Conservation (phyloP, 2,797 vertebrate genomes). For the Columba guinea region DNA sequence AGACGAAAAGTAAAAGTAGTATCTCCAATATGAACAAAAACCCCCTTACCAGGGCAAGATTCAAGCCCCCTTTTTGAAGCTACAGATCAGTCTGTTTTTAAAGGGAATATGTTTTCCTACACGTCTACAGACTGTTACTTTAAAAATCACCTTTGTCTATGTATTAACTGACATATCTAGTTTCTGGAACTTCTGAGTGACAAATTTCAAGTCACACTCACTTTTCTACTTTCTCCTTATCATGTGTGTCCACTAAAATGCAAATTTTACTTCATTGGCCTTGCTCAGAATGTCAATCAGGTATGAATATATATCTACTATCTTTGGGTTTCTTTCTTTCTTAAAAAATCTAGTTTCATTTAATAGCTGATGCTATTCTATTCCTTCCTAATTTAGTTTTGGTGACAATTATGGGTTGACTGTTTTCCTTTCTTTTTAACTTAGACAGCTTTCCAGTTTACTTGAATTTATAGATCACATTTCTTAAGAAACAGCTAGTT, state of each 20-base stretch:
- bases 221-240: background rate
- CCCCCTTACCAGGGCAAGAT: background rate
- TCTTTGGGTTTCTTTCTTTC: background rate
- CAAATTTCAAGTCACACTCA: background rate
- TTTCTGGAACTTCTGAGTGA: background rate
- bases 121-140: background rate
- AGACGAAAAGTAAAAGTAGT: background rate
- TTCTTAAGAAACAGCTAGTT: background rate
- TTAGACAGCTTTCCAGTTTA: background rate
- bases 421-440: background rate
- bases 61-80: background rate
- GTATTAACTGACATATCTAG: background rate
- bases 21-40: background rate
- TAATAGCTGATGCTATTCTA: background rate
- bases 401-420: background rate
- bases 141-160: background rate
- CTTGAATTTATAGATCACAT: background rate
- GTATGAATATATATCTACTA: background rate
- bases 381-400: background rate
- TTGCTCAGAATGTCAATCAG: background rate
- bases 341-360: background rate
- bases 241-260: background rate
- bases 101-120: background rate
- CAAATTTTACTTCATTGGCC: background rate
- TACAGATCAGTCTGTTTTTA: background rate